Evolutionary conservation across 2,888 invertebrate genomes (phyloP), one percentile per base, ranked within the genome.

Genomic region (Lobophora halterata): DNA sequence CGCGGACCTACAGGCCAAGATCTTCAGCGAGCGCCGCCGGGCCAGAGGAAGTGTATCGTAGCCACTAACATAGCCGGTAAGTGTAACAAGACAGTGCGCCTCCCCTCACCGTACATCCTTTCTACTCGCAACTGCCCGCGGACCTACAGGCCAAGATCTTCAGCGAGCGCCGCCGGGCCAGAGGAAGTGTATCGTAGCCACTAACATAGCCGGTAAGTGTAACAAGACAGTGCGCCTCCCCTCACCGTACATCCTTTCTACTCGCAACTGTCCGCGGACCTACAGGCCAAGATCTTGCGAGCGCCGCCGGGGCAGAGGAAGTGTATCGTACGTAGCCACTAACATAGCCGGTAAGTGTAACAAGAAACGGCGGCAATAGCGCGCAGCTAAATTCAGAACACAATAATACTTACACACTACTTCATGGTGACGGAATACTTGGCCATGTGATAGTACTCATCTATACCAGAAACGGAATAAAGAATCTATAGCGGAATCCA

Each of bases 141-240:
- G n/a, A n/a, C n/a, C n/a, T n/a, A n/a, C n/a, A n/a, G n/a, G 98
- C 99, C 0, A 99, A 98, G 89, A 99, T 99, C 54, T 99, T 99
- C 98, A 99, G 80, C 92, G 95, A 53, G 97, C 98, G 0, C 94
- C 96, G 2, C 97, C 97, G 14, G 99, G 98, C 0, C 90, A 98
- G 43, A 89, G 99, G 48, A 99, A 99, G 78, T 98, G 98, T 73
- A 97, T 99, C 1, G 99, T 99, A 0, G 99, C 99, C 10, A 99
- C 99, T 2, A 99, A 99, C 69, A 99, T 99, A 63, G 99, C 99
- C 0, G 99, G 88, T 88, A 17, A 17, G n/a, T n/a, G n/a, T n/a
- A n/a, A n/a, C n/a, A n/a, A n/a, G 99, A 99, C 64, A 95, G 96
- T 61, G 97, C 97, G 0, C 99, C 99, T 0, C 93, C 94, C 3